phyloP scores from a whole-genome alignment of 2,888 invertebrate genomes.

The Agrilus cyanescens region DNA sequence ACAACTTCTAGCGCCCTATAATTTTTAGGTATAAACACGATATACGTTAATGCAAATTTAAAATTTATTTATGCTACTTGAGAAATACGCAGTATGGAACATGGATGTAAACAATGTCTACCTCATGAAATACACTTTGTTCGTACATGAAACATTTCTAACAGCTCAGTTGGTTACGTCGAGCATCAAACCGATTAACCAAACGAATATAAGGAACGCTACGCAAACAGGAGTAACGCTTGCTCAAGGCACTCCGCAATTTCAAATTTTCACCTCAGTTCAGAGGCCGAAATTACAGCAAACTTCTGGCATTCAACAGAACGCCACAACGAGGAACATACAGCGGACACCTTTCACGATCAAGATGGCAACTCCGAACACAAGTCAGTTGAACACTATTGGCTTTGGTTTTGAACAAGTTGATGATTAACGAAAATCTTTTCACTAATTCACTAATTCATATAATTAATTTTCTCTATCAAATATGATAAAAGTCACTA shows the following conservation, averaged over 20 bases:
- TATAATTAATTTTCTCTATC: no score
- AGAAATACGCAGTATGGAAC: no score
- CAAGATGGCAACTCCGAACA: conserved; percentile 32
- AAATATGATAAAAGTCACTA: no score
- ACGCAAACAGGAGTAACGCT: conserved; percentile 28
- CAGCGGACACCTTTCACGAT: conserved; percentile 34
- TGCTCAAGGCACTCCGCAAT: conserved; percentile 28
- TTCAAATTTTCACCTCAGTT: conserved; percentile 31
- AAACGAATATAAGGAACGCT: conserved; percentile 27
- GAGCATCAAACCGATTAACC: conserved; percentile 45
- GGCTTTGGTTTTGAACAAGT: conserved; percentile 27
- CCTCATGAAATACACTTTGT: no score
- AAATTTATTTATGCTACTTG: no score
- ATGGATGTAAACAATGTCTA: no score
- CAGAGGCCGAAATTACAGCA: conserved; percentile 30
- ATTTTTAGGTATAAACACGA: no score
- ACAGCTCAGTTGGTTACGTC: conserved; percentile 52
- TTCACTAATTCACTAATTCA: no score
- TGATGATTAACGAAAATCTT: conserved; percentile 8
- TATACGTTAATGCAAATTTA: no score
- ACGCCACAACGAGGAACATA: conserved; percentile 25
- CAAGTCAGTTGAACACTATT: conserved; percentile 36
- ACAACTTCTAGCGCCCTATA: no score
- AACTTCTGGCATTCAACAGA: conserved; percentile 23
- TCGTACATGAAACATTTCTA: conserved; percentile 6